A percentile compares a stretch with the other conserved stretches of the same genome.
phyloP scores from a whole-genome alignment of 2,888 invertebrate species.

The Laspeyria flexula region DNA sequence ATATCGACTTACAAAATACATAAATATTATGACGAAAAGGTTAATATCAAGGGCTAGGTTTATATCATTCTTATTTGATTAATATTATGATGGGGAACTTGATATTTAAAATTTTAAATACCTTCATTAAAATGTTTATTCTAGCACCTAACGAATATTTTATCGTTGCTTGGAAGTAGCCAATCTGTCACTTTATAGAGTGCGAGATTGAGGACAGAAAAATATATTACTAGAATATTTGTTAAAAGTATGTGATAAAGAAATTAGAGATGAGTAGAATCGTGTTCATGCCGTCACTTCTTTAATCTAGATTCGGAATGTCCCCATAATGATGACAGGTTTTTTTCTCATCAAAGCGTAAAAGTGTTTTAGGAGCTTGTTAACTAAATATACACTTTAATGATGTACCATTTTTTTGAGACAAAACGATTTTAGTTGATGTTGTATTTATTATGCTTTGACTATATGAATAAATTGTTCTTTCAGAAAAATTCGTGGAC shows the following conservation, averaged over 20 bases:
- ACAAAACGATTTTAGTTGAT: conserved; percentile 13
- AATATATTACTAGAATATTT: conserved; percentile 24
- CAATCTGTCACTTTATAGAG: conserved; percentile 41
- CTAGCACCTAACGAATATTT: conserved; percentile 14
- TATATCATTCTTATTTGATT: not conserved
- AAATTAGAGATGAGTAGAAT: conserved; percentile 36
- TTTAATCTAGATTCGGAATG: conserved; percentile 27
- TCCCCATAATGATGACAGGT: conserved; percentile 37
- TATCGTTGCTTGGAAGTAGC: conserved; percentile 27
- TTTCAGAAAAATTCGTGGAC: conserved; percentile 89
- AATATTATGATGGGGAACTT: not conserved
- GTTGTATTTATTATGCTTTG: conserved; percentile 6
- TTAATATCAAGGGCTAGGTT: not conserved
- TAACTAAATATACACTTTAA: conserved; percentile 36
- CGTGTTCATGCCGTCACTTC: conserved; percentile 20
- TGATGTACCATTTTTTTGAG: conserved; percentile 16
- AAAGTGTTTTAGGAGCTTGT: conserved; percentile 29
- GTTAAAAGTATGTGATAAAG: conserved; percentile 38
- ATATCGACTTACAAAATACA: too few species aligned
- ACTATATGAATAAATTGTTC: conserved; percentile 12
- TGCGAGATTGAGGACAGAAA: conserved; percentile 24
- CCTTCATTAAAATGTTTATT: conserved; percentile 7
- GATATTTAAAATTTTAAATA: conserved; percentile 2
- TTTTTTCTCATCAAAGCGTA: conserved; percentile 27
- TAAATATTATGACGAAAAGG: not conserved